A percentile compares a stretch with the other conserved stretches of the same genome.
Conservation (phyloP, 1,140 invertebrate genomes). For the Drosophila willistoni region DNA sequence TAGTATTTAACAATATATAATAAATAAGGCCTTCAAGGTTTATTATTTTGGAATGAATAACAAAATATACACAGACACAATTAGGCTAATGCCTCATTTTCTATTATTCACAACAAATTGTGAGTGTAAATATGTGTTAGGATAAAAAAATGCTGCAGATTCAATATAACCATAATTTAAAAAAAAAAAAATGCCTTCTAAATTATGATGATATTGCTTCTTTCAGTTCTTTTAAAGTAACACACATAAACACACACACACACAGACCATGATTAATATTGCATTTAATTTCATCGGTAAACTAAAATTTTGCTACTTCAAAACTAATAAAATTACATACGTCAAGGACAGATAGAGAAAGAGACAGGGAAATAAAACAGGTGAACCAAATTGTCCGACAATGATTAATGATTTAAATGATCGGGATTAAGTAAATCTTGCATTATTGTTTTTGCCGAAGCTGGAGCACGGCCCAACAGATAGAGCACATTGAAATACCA, state of each 20-base stretch:
- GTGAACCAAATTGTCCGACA: neutral
- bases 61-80: no score
- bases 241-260: neutral
- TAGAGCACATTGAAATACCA: slow-evolving; percentile 69
- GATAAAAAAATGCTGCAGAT: neutral
- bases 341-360: no score
- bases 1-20: no score
- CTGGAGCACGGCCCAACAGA: slow-evolving; percentile 66
- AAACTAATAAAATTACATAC: neutral
- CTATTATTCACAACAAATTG: neutral
- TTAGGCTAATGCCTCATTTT: no score
- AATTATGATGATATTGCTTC: neutral
- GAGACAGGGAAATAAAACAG: neutral
- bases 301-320: neutral
- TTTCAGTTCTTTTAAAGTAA: neutral
- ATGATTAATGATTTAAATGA: neutral
- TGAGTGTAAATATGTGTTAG: neutral
- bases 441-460: slow-evolving; percentile 61
- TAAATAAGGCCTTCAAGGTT: no score
- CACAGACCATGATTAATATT: neutral
- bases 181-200: neutral
- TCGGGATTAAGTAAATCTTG: slow-evolving; percentile 40
- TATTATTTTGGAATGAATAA: no score
- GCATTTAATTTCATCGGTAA: neutral
- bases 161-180: slow-evolving; percentile 1